Conservation (phyloP, 2,888 invertebrate species). For the Teleogryllus oceanicus region DNA sequence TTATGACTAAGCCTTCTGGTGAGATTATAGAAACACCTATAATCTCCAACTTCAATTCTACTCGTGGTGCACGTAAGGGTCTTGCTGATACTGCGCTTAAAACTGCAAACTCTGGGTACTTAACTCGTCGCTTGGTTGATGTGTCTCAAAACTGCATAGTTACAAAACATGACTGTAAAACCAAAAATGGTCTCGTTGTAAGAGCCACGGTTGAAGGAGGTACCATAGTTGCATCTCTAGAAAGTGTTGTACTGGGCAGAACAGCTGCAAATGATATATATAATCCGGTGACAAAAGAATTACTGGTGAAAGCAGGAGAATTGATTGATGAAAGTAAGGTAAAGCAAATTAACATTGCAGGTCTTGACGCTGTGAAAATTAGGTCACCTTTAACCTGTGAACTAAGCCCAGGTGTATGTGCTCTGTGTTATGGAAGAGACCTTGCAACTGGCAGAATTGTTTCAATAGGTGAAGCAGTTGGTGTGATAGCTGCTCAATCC, state of each 20-base stretch:
- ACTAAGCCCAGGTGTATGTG: conserved; percentile 26
- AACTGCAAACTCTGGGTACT: conserved; percentile 31
- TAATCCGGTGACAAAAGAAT: conserved; percentile 12
- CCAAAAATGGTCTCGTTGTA: conserved; percentile 19
- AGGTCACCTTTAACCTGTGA: conserved; percentile 27
- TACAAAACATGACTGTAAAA: conserved; percentile 28
- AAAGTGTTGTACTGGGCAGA: not conserved
- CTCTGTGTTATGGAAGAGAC: conserved; percentile 30
- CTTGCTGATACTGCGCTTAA: conserved; percentile 32
- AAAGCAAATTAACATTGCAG: not conserved
- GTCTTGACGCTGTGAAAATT: not conserved
- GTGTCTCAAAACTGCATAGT: conserved; percentile 28
- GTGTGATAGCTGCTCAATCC: conserved; percentile 33
- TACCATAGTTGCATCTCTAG: conserved; percentile 20
- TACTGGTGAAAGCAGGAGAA: not conserved
- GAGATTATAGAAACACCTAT: conserved; percentile 25
- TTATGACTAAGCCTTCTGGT: conserved; percentile 24
- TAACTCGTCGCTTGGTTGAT: conserved; percentile 29
- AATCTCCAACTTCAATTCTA: conserved; percentile 27
- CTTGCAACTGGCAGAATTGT: conserved; percentile 24
- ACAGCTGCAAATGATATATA: conserved; percentile 1
- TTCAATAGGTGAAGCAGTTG: conserved; percentile 29
- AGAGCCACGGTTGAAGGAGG: not conserved
- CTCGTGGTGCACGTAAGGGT: conserved; percentile 31
- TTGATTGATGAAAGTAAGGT: conserved; percentile 1